A percentile compares a stretch with the other conserved stretches of the same genome.
Conservation (phyloP, 2,797 vertebrate genomes). For the Notolepis coatsorum region DNA sequence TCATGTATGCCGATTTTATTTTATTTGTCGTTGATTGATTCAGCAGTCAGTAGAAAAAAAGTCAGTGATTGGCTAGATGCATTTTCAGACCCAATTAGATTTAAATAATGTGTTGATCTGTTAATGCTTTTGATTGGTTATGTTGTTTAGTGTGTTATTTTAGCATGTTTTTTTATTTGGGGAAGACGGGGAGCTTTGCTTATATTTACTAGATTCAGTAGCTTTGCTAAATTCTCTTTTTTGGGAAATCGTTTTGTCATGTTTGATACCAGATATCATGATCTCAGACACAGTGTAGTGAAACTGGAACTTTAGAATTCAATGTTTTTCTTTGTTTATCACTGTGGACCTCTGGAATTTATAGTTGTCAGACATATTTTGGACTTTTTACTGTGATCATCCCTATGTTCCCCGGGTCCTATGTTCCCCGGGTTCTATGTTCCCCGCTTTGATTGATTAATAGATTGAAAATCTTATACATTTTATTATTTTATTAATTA, state of each 20-base stretch:
- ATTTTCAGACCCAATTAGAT: not conserved
- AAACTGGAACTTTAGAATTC: not conserved
- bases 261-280: not conserved
- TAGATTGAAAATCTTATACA: no score
- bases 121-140: conserved; percentile 6
- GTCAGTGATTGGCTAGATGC: not conserved
- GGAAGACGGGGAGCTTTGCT: conserved; percentile 29
- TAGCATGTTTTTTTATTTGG: no score
- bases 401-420: no score
- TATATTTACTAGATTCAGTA: conserved; percentile 32
- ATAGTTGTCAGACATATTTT: not conserved
- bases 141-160: conserved; percentile 11
- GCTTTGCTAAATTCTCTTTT: not conserved
- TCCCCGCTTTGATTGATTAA: no score
- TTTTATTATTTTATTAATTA: no score
- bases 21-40: conserved; percentile 10
- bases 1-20: not conserved
- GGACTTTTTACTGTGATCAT: no score
- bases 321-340: no score
- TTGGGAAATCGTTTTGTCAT: not conserved
- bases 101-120: not conserved
- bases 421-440: no score
- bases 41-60: not conserved
- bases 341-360: not conserved
- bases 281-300: not conserved